Percentiles rank a stretch among this genome's conserved stretches.
phyloP scores from a whole-genome alignment of 1,140 invertebrate species.

The Micrasema minimum region DNA sequence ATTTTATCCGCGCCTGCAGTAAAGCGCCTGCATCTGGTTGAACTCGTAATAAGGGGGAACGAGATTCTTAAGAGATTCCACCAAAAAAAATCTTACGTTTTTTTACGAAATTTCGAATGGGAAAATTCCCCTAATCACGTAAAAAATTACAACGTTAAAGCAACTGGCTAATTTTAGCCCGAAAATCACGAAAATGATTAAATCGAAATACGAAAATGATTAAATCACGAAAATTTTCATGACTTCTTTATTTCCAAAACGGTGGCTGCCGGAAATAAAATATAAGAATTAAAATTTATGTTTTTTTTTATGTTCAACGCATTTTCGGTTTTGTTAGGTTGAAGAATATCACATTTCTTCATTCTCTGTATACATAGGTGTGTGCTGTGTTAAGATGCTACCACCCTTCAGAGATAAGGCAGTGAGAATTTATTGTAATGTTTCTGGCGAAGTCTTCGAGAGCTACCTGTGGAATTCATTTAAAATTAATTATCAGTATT shows the following conservation, averaged over 20 bases:
- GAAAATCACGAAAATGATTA: too few relatives aligned
- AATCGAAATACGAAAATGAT: too few relatives aligned
- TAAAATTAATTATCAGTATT: conserved; percentile 22
- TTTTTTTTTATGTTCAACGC: conserved; percentile 39
- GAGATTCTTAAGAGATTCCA: too few relatives aligned
- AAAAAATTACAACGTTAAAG: too few relatives aligned
- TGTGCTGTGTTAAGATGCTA: conserved; percentile 12
- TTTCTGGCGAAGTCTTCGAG: background rate
- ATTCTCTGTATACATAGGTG: background rate
- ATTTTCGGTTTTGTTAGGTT: conserved; percentile 22
- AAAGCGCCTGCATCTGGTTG: too few relatives aligned
- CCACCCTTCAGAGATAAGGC: conserved; percentile 21
- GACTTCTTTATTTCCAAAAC: too few relatives aligned
- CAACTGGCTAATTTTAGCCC: too few relatives aligned
- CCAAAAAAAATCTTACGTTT: too few relatives aligned
- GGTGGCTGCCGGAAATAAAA: conserved; percentile 50
- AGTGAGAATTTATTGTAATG: conserved; percentile 20
- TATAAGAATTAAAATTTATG: conserved; percentile 52
- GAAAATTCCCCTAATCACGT: conserved; percentile 2
- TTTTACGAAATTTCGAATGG: conserved; percentile 13
- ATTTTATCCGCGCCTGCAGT: too few relatives aligned
- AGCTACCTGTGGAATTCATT: conserved; percentile 23
- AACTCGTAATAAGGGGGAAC: too few relatives aligned
- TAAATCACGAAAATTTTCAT: too few relatives aligned
- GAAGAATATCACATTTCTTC: conserved; percentile 22